phyloP scores from a whole-genome alignment of 2,113 vertebrate species.

The Caloenas nicobarica region DNA sequence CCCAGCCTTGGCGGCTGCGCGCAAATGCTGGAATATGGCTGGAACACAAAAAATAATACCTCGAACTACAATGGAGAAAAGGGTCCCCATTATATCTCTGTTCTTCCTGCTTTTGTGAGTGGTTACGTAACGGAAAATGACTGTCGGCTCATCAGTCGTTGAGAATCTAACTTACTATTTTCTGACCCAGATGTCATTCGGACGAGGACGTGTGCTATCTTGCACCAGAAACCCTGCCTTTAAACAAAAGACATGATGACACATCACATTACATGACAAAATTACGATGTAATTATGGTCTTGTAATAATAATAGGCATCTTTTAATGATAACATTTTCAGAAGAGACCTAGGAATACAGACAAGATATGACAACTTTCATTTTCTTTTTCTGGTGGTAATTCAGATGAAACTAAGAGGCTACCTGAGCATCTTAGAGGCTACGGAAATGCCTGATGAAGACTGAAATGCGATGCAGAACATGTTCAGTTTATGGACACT shows the following conservation, averaged over 20 bases:
- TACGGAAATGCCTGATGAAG: neutral
- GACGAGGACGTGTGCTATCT: neutral
- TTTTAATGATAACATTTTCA: constrained; percentile 30
- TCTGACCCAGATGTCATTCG: constrained; percentile 35
- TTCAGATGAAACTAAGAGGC: neutral
- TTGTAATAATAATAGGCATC: neutral
- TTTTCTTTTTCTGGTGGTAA: constrained; percentile 28
- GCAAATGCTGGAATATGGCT: neutral
- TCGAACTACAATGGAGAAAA: neutral
- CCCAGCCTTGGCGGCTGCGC: neutral
- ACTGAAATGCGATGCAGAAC: neutral
- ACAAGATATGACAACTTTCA: constrained; percentile 14
- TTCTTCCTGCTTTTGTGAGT: constrained; percentile 7
- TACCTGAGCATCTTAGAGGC: neutral
- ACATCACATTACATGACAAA: neutral
- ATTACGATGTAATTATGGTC: neutral
- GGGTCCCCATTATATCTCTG: neutral
- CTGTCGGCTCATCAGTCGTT: neutral
- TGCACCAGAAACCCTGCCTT: neutral
- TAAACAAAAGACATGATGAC: neutral
- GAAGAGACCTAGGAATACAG: neutral
- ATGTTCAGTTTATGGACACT: neutral
- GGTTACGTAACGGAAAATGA: constrained; percentile 40
- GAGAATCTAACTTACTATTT: constrained; percentile 47
- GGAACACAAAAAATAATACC: neutral